Percentiles rank a stretch among this genome's conserved stretches.
These are phyloP conservation scores for Spatulosminthurus flaviceps DNA, from an alignment of 2,888 invertebrate species.

Conservation along the genomic window DNA sequence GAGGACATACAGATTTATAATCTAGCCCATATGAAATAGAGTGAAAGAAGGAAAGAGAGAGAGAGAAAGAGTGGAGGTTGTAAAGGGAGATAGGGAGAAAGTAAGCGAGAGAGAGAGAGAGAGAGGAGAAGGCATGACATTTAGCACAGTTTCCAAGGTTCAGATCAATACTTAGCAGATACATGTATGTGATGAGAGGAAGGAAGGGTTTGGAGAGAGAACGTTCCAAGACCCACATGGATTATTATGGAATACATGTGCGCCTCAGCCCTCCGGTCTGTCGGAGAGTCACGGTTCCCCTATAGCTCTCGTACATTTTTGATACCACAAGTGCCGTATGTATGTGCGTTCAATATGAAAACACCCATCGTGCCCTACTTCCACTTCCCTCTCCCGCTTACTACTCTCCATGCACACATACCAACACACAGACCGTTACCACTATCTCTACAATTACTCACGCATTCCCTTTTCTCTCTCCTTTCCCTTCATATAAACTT, in stretches of 20 bases:
- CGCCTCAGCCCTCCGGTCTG: neutral
- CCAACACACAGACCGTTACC: neutral
- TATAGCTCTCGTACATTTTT: conserved; percentile 8
- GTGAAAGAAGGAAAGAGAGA: too few species aligned
- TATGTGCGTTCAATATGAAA: neutral
- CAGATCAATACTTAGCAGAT: conserved; percentile 38
- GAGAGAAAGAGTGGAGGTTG: neutral
- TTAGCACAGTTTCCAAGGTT: conserved; percentile 41
- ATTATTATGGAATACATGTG: neutral
- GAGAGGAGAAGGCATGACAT: conserved; percentile 21
- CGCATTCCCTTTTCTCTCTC: neutral
- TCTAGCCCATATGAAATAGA: neutral
- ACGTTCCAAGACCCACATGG: neutral
- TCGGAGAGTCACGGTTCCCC: conserved; percentile 5
- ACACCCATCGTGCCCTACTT: neutral
- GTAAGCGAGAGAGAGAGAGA: neutral
- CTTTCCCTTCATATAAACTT: too few species aligned
- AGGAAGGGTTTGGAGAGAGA: neutral
- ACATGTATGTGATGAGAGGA: conserved; percentile 28
- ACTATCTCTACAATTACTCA: conserved; percentile 6
- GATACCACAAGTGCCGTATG: neutral
- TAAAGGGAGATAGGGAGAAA: neutral
- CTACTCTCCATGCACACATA: neutral
- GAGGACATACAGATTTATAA: conserved; percentile 8
- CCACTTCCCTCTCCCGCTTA: neutral